phyloP scores from a whole-genome alignment of 2,113 vertebrate genomes.

The Erythrocebus patas region DNA sequence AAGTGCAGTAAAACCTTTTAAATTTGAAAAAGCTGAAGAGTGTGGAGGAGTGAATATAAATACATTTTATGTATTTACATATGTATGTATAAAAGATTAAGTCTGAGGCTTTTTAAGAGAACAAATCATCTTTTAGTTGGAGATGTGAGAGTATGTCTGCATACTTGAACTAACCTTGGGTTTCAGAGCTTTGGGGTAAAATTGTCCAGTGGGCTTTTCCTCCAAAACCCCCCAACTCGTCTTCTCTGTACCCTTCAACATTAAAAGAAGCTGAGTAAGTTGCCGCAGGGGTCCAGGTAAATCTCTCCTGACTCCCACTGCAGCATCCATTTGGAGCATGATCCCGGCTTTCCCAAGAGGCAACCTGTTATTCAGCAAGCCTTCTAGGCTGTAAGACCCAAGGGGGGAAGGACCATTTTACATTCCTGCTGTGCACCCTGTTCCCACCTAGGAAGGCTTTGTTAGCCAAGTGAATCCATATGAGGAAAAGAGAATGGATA shows the following conservation, averaged over 20 bases:
- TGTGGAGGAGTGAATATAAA: neutral
- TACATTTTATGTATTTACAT: neutral
- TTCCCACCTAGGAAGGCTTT: neutral
- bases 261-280: neutral
- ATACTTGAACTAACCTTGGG: neutral
- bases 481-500: neutral
- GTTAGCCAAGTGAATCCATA: neutral
- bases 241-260: neutral
- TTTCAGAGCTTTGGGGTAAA: neutral
- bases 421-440: neutral
- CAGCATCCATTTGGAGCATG: neutral
- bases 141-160: neutral
- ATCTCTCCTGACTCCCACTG: neutral
- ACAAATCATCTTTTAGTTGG: neutral
- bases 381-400: too few species aligned
- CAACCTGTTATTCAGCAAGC: neutral
- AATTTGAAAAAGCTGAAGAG: neutral
- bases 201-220: neutral
- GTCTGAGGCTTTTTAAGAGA: constrained; percentile 9
- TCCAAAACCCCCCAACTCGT: neutral
- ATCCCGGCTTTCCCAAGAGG: neutral
- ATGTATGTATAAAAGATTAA: neutral
- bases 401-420: neutral
- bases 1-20: neutral
- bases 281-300: neutral